Base-by-base conservation (phyloP, 2,113 vertebrate genomes). In the Mixornis gularis region DNA sequence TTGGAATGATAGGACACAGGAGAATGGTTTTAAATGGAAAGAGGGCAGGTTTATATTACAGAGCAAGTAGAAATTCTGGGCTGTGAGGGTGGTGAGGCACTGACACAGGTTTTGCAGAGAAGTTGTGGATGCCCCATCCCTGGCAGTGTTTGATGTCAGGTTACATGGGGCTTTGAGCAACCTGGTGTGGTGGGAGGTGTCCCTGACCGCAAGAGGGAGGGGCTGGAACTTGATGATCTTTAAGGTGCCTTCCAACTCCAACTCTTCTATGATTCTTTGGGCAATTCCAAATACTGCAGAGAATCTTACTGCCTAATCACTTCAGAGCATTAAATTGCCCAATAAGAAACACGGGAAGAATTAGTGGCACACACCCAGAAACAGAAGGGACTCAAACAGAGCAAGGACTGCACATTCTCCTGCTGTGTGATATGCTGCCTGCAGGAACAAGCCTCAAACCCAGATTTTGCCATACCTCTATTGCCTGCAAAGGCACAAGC, bases 61-160 rank as follows among this genome's bases (percentile, higher is more conserved):
- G 36, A 41, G n/a, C 5, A 58, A 10, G 22, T 6, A 24, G 32
- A 51, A 58, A 79, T 43, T 64, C 17, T 32, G 15, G 27, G 7
- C 51, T 56, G 32, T 22, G 49, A 18, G 41, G 14, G 49, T 56
- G 34, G 6, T 22, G 36, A 56, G 43, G 34, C 17, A 36, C 14
- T 12, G 25, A 14, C 21, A 17, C 17, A 56, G 20, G 17, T 1
- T 79, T 26, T 25, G 30, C 49, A 56, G 26, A 16, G 49, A 36
- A 36, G 9, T 0, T 56, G 49, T 49, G 36, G 30, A 32, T 41
- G 6, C 7, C 51, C 17, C 26, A 15, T 38, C 6, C 12, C 21
- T 29, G 17, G 32, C 9, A 58, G 51, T 17, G 24, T 4, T n/a
- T 18, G 24, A 0, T 1, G 2, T 10, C 51, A 36, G 26, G 22